Percentiles rank a stretch among this genome's conserved stretches.
Conservation (phyloP, 2,113 vertebrate genomes). For the Typhlomys cinereus region DNA sequence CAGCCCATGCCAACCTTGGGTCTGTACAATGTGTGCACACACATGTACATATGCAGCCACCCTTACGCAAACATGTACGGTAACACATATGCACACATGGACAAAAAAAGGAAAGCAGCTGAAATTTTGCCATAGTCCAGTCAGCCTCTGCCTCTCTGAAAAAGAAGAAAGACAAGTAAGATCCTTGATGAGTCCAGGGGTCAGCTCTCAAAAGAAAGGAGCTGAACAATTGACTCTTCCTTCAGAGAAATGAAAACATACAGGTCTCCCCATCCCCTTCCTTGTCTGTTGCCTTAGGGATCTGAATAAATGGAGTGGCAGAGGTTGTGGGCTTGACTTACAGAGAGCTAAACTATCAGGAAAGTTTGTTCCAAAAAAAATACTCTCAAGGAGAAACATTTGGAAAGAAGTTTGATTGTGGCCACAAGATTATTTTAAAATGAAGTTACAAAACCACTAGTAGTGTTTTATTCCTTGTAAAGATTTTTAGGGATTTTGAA, state of each 20-base stretch:
- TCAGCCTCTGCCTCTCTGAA: neutral
- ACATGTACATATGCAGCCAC: too few species aligned
- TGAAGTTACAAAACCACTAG: neutral
- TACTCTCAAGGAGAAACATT: slow-evolving; percentile 9
- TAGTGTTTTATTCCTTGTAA: slow-evolving; percentile 8
- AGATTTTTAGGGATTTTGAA: neutral
- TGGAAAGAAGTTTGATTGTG: neutral
- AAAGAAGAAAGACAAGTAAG: neutral
- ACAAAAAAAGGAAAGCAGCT: too few species aligned
- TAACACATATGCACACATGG: too few species aligned
- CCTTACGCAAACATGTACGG: too few species aligned
- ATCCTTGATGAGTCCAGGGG: neutral
- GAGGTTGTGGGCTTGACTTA: neutral
- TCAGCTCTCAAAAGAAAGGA: neutral
- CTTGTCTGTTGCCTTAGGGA: neutral
- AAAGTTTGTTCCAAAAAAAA: slow-evolving; percentile 10
- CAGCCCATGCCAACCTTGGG: too few species aligned
- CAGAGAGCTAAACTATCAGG: neutral
- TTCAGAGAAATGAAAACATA: neutral
- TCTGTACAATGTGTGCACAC: too few species aligned
- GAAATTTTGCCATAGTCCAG: neutral
- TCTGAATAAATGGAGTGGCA: neutral
- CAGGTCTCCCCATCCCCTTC: neutral
- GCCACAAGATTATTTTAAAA: slow-evolving; percentile 14
- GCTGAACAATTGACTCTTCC: neutral